Evolutionary conservation across 1,140 invertebrate species (phyloP).

Genomic region (Drosophila mojavensis): DNA sequence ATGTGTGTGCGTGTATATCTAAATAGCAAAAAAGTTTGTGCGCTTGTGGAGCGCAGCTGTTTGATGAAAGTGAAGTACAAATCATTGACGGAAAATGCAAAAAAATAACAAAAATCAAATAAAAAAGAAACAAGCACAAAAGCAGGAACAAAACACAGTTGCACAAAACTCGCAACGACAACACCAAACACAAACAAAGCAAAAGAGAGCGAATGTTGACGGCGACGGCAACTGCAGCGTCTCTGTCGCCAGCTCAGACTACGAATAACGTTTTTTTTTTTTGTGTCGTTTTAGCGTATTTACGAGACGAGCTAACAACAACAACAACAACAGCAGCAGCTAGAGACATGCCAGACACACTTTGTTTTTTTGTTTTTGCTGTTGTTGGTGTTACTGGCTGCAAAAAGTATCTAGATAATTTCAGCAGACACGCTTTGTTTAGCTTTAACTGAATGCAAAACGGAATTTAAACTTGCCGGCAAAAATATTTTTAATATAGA

Average conservation of each 20-base stretch:
- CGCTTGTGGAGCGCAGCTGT: conserved; percentile 70
- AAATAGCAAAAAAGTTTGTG: conserved; percentile 49
- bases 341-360: conserved; percentile 19
- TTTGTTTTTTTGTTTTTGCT: conserved; percentile 30
- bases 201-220: conserved; percentile 49
- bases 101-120: conserved; percentile 7
- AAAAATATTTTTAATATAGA: conserved; percentile 45
- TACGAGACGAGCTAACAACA: conserved; percentile 56
- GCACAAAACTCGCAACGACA: conserved; percentile 45
- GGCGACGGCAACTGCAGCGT: conserved; percentile 1
- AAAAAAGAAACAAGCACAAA: conserved; percentile 29
- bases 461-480: conserved; percentile 35
- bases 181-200: conserved; percentile 62
- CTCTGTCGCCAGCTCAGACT: conserved; percentile 41
- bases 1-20: conserved; percentile 43
- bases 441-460: conserved; percentile 25
- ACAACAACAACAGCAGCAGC: conserved; percentile 18
- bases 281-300: conserved; percentile 50
- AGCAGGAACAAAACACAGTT: conserved; percentile 43
- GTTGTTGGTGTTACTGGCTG: background rate
- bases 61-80: conserved; percentile 77
- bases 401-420: conserved; percentile 47
- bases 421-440: conserved; percentile 32
- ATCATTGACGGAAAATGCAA: conserved; percentile 72
- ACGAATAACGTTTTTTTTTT: conserved; percentile 33